Evolutionary conservation across 2,797 vertebrate genomes (phyloP).

Genomic region (Poecilia gillii): DNA sequence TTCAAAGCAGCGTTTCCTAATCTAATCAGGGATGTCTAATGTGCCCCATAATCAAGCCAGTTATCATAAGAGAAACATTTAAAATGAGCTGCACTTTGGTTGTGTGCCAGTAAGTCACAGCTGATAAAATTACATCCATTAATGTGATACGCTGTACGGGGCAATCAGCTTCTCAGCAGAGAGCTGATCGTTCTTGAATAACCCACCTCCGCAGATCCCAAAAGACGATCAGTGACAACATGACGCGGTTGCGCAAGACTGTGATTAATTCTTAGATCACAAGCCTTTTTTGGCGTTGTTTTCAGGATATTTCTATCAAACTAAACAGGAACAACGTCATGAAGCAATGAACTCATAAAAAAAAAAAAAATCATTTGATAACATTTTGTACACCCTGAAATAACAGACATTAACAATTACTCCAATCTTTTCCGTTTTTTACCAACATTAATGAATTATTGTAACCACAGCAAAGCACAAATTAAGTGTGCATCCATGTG

Average conservation of each 20-base stretch:
- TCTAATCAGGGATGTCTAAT: constrained; percentile 59
- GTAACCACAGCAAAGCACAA: background rate
- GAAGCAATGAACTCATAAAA: background rate
- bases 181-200: constrained; percentile 28
- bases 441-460: background rate
- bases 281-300: background rate
- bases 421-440: background rate
- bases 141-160: constrained; percentile 24
- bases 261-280: constrained; percentile 21
- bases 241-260: constrained; percentile 18
- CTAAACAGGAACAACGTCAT: constrained; percentile 15
- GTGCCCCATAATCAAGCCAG: constrained; percentile 62
- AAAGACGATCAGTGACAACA: constrained; percentile 13
- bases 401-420: background rate
- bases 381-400: background rate
- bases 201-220: constrained; percentile 16
- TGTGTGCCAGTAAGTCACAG: constrained; percentile 38
- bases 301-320: constrained; percentile 4
- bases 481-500: background rate
- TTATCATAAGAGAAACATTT: constrained; percentile 55
- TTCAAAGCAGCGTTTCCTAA: constrained; percentile 43
- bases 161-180: constrained; percentile 29
- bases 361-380: background rate
- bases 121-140: constrained; percentile 42
- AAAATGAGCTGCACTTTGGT: constrained; percentile 40